phyloP scores from a whole-genome alignment of 92 coral and sea anemone species.

The Isaurus tuberculatus region DNA sequence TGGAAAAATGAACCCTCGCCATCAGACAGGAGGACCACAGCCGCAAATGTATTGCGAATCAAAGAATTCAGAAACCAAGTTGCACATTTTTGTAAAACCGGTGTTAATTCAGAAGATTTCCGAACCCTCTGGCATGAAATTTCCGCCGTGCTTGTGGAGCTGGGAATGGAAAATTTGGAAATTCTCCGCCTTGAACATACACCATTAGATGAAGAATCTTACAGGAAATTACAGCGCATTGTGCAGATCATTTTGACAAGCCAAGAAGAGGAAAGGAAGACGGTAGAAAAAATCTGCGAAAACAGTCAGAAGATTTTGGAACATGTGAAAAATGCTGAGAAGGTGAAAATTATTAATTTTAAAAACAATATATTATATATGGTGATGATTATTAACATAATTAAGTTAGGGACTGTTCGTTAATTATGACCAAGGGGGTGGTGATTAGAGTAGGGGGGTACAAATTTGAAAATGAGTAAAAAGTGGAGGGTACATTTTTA shows the following conservation, averaged over 20 bases:
- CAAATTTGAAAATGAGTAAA: no score
- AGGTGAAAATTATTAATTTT: neutral
- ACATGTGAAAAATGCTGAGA: neutral
- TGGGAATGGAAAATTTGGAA: constrained; percentile 13
- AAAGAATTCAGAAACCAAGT: neutral
- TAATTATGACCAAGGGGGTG: no score
- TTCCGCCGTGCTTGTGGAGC: constrained; percentile 4
- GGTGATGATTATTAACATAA: neutral
- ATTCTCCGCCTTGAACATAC: neutral
- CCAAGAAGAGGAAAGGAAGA: neutral
- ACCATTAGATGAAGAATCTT: constrained; percentile 31
- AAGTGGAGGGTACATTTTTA: no score
- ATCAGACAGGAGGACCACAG: neutral
- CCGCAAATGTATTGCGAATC: constrained; percentile 22
- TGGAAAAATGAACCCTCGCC: constrained; percentile 16
- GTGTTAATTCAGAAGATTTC: constrained; percentile 14
- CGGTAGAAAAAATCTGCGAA: neutral
- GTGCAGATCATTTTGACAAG: neutral
- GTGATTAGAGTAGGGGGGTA: no score
- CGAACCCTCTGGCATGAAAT: constrained; percentile 1
- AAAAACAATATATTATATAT: neutral
- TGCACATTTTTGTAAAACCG: neutral
- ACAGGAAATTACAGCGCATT: no score
- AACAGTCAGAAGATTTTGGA: neutral
- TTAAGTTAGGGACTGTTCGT: no score